Evolutionary conservation across 2,113 vertebrate species (phyloP).

Genomic region (Limnothrissa miodon): DNA sequence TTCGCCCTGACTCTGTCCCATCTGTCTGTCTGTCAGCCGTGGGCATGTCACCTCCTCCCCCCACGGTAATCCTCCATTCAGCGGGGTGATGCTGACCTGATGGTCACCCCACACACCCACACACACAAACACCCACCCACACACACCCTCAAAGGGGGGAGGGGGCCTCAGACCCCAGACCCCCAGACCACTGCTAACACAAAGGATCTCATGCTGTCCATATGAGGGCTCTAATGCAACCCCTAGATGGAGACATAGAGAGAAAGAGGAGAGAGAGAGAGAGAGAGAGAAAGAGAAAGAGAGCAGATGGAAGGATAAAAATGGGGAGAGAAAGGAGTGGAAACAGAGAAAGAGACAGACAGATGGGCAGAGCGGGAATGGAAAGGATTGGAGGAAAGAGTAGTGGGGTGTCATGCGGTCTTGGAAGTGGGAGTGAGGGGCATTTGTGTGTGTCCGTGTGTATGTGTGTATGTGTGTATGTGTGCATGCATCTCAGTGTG

Average conservation of each 20-base stretch:
- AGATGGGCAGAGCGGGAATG: constrained; percentile 55
- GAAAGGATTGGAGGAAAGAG: constrained; percentile 27
- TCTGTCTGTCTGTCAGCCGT: constrained; percentile 68
- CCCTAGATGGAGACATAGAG: neutral
- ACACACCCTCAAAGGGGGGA: neutral
- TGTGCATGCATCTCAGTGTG: neutral
- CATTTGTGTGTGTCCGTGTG: neutral
- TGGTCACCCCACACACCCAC: constrained; percentile 13
- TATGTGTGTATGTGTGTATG: neutral
- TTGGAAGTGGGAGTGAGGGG: neutral
- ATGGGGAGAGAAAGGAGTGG: neutral
- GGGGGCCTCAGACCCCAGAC: constrained; percentile 16
- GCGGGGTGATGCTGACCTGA: constrained; percentile 41
- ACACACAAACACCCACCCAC: constrained; percentile 15
- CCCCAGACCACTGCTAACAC: constrained; percentile 12
- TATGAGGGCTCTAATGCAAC: neutral
- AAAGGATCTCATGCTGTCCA: constrained; percentile 13
- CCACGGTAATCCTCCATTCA: constrained; percentile 38
- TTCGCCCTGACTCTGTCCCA: constrained; percentile 61
- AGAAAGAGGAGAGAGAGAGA: constrained; percentile 24
- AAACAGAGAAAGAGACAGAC: constrained; percentile 39
- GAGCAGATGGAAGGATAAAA: neutral
- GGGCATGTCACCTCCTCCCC: constrained; percentile 21
- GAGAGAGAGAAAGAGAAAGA: neutral
- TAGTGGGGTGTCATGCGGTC: neutral